Evolutionary conservation across 2,797 vertebrate genomes (phyloP), one percentile per base, ranked within the genome.

Genomic region (Dendrocincla tyrannina): DNA sequence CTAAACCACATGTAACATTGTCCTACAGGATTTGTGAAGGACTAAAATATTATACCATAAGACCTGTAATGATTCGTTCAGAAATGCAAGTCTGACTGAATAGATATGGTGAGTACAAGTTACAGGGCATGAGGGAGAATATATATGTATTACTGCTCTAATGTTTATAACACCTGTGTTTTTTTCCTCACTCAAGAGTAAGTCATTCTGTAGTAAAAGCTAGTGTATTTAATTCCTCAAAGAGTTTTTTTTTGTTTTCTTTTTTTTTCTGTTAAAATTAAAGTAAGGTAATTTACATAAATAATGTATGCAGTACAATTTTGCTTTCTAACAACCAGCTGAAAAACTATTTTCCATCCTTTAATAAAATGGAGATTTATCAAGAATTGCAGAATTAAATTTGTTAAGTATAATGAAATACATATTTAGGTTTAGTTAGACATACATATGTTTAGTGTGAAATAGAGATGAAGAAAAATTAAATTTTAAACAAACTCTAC

Each of bases 21-120:
- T 94, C 67, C 50, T 95, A 56, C 39, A 88, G 44, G 58, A 93
- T 96, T 97, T 96, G 32, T 80, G 49, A 92, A 74, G 32, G 72
- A 80, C 63, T 96, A 88, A 96, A 90, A 93, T 78, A 60, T 92
- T 91, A 81, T 72, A 58, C 30, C 69, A 2, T 79, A 85, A 79
- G 28, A 85, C 46, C 53, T 93, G 47, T 64, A 92, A 85, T 72
- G 37, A 20, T 82, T 94, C 27, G 15, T 81, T 67, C 58, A 79
- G 53, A 81, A 76, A 68, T 60, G 23, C 53, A 33, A 88, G 30
- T 50, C 33, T 93, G 28, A 67, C 39, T 37, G 60, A 62, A 14
- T n/a, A 93, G 44, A 35, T 93, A 81, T 12, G 64, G 79, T 28
- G n/a, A 85, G 5, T 42, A 28, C 44, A 30, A 58, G n/a, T 66